Percentiles rank a stretch among this genome's conserved stretches.
Evolutionary conservation across 2,797 vertebrate species (phyloP).

Genomic region (Catostomus latipinnis): DNA sequence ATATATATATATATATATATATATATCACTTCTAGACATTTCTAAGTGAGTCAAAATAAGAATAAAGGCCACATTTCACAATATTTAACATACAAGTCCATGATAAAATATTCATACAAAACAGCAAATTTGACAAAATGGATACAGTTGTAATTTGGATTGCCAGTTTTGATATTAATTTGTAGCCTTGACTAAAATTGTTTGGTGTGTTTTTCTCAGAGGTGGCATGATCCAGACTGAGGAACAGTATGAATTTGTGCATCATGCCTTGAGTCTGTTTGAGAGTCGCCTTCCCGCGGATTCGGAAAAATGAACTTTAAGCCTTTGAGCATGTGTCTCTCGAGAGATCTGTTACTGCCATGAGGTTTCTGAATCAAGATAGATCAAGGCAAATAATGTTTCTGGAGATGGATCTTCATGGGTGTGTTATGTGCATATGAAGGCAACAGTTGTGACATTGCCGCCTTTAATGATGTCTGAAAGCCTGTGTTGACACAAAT

Average conservation of each 20-base stretch:
- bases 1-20: no score
- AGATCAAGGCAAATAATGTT: slow-evolving; percentile 45
- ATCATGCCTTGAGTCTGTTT: slow-evolving; percentile 91
- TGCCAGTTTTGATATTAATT: no score
- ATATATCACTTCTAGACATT: no score
- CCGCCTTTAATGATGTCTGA: slow-evolving; percentile 47
- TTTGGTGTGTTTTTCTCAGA: slow-evolving; percentile 71
- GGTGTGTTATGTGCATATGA: background rate
- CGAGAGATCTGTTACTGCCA: slow-evolving; percentile 41
- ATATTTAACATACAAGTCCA: no score
- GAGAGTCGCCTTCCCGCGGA: slow-evolving; percentile 86
- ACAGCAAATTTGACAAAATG: no score
- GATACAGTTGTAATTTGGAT: no score
- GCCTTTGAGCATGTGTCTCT: slow-evolving; percentile 28
- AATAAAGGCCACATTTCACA: no score
- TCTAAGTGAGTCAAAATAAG: no score
- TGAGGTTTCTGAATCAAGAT: slow-evolving; percentile 51
- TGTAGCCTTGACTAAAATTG: no score
- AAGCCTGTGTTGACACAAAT: slow-evolving; percentile 55
- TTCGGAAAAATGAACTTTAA: slow-evolving; percentile 80
- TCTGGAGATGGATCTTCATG: slow-evolving; percentile 11
- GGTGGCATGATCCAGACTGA: slow-evolving; percentile 98
- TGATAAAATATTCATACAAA: no score
- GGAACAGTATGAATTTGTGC: slow-evolving; percentile 97
- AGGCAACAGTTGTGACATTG: slow-evolving; percentile 13